Base-by-base conservation (phyloP, 2,113 vertebrate species). In the Ictalurus punctatus region DNA sequence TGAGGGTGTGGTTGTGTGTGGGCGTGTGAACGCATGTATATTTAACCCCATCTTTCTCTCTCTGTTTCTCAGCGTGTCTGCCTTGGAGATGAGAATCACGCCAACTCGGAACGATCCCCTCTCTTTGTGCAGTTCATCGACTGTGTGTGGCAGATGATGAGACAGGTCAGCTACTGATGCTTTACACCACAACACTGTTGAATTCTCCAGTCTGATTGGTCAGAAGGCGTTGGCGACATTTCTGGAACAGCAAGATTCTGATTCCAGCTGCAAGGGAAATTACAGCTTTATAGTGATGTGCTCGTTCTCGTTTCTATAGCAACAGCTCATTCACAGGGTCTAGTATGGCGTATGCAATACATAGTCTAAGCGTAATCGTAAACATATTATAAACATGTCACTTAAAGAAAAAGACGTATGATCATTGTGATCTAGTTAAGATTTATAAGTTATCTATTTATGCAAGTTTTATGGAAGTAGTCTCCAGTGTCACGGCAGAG, bases 81-180 rank as follows among this genome's bases (percentile, higher is more conserved):
- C 67, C 98, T 99, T 3, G 98, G 98, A 5, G 96, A 97, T 30
- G 96, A 98, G 87, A 97, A 99, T 92, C 97, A 98, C 0, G 96
- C 97, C 0, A 97, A 98, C 92, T 97, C 98, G 0, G 98, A 99
- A 91, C 96, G 98, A 40, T 99, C 98, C 0, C 98, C 98, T 9
- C 97, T 99, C 90, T 99, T 99, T 83, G 95, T 99, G 87, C 98
- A 99, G 95, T 99, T 99, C 93, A 96, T 99, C 1, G 98, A 99
- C 91, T 99, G 98, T 87, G 98, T 99, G 59, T 99, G 98, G 98
- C 98, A 99, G 93, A 98, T 99, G 96, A 98, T 96, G 88, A 97
- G 95, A 92, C 98, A 99, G 97, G 98, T 99, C 91, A 95, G 93
- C 34, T 58, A 3, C 83, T 23, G 76, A 73, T 74, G 10, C n/a